Percentiles rank a stretch among this genome's conserved stretches.
Evolutionary conservation across 1,140 invertebrate species (phyloP).

Genomic region (Wiebesia pumilae): DNA sequence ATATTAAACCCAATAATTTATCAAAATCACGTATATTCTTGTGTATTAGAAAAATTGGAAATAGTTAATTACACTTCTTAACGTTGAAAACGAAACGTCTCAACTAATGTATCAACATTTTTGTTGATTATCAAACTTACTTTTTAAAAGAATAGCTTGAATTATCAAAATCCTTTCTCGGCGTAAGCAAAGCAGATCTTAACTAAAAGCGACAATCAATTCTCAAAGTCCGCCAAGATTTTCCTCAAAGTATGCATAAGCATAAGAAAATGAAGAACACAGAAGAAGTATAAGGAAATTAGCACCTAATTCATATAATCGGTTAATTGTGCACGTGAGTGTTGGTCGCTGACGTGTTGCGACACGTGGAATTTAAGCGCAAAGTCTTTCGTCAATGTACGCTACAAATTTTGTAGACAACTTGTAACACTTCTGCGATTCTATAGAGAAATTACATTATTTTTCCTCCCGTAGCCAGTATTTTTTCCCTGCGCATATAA

Average conservation of each 20-base stretch:
- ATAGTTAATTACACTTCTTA: no score
- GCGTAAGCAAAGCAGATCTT: not conserved
- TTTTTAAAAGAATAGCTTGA: not conserved
- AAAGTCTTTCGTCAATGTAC: not conserved
- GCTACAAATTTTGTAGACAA: constrained; percentile 16
- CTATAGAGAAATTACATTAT: not conserved
- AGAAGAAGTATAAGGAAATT: constrained; percentile 31
- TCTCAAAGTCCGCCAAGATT: no score
- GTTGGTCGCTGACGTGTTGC: constrained; percentile 16
- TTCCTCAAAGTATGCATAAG: not conserved
- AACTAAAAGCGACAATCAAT: not conserved
- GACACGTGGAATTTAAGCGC: constrained; percentile 12
- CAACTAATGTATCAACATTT: no score
- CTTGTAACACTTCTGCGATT: not conserved
- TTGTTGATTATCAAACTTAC: not conserved
- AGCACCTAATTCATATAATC: constrained; percentile 43
- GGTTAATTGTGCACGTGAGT: constrained; percentile 12
- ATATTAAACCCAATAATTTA: no score
- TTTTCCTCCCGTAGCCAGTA: not conserved
- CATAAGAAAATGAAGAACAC: not conserved
- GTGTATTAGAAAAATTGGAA: no score
- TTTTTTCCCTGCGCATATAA: not conserved
- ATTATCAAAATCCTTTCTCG: not conserved
- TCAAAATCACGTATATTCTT: no score
- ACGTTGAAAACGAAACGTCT: no score